Conservation (phyloP, 1,140 invertebrate genomes). For the Branchinecta lynchi region DNA sequence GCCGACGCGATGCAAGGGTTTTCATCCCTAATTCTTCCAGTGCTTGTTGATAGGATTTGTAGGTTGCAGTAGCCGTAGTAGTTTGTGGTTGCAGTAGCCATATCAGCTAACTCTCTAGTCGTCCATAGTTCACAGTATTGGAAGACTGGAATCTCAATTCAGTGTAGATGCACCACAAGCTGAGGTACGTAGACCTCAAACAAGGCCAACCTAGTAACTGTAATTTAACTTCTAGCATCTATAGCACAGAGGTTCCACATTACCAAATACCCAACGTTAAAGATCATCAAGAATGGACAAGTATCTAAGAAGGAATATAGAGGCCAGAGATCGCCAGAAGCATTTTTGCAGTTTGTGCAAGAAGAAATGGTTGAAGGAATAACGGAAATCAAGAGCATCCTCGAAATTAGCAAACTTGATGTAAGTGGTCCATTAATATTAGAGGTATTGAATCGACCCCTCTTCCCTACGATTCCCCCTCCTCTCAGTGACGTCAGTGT, state of each 20-base stretch:
- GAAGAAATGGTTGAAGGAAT: constrained; percentile 85
- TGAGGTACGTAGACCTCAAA: too few relatives aligned
- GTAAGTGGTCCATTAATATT: constrained; percentile 30
- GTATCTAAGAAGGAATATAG: constrained; percentile 88
- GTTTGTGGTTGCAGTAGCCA: too few relatives aligned
- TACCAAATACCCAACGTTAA: constrained; percentile 95
- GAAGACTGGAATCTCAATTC: neutral
- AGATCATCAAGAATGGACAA: constrained; percentile 86
- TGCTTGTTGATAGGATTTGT: too few relatives aligned
- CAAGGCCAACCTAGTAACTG: neutral
- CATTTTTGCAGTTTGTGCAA: constrained; percentile 48
- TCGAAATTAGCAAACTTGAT: constrained; percentile 60
- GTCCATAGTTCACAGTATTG: too few relatives aligned
- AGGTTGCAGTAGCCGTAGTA: too few relatives aligned
- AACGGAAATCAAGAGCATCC: constrained; percentile 53
- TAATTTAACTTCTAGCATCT: constrained; percentile 36
- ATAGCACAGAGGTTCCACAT: constrained; percentile 85
- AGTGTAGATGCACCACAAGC: too few relatives aligned
- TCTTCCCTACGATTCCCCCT: too few relatives aligned
- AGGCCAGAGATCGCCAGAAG: constrained; percentile 61
- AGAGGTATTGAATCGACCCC: too few relatives aligned
- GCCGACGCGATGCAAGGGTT: too few relatives aligned
- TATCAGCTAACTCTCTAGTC: too few relatives aligned
- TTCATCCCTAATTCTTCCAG: too few relatives aligned
- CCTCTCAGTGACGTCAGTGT: too few relatives aligned